These are phyloP conservation scores for Hiodon tergisus DNA, from an alignment of 2,113 vertebrate species.

Conservation along the genomic window DNA sequence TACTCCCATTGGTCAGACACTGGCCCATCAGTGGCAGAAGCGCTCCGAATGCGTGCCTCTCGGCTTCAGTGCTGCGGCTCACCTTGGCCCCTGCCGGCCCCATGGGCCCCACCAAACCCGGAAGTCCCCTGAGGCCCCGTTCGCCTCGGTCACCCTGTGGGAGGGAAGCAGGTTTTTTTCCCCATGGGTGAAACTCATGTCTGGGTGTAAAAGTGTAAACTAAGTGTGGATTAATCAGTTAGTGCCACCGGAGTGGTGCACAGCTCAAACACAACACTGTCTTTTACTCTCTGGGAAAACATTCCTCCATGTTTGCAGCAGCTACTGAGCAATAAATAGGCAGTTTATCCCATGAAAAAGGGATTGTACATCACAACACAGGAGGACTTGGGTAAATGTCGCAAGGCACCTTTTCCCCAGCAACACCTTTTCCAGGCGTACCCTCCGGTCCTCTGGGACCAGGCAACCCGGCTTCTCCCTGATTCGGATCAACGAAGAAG, in stretches of 20 bases:
- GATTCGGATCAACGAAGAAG: slow-evolving; percentile 17
- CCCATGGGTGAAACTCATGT: no score
- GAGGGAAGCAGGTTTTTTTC: not conserved
- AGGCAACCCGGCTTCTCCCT: slow-evolving; percentile 59
- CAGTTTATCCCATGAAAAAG: no score
- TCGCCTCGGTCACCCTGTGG: slow-evolving; percentile 61
- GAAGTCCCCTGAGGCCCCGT: slow-evolving; percentile 53
- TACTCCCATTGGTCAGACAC: no score
- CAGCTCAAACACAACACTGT: no score
- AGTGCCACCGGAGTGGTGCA: no score
- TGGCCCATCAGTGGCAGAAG: no score
- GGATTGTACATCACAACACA: not conserved
- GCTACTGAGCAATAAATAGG: no score
- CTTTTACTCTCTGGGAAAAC: no score
- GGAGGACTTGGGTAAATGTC: not conserved
- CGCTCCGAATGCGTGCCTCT: no score
- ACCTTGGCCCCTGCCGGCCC: slow-evolving; percentile 65
- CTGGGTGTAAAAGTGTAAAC: no score
- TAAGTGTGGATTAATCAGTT: no score
- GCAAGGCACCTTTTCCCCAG: slow-evolving; percentile 62
- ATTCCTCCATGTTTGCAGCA: no score
- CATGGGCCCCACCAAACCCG: slow-evolving; percentile 46
- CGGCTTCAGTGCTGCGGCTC: slow-evolving; percentile 1
- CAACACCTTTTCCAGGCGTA: slow-evolving; percentile 48
- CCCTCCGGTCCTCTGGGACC: slow-evolving; percentile 55